phyloP scores from a whole-genome alignment of 2,113 vertebrate genomes.

The Mustela lutreola region DNA sequence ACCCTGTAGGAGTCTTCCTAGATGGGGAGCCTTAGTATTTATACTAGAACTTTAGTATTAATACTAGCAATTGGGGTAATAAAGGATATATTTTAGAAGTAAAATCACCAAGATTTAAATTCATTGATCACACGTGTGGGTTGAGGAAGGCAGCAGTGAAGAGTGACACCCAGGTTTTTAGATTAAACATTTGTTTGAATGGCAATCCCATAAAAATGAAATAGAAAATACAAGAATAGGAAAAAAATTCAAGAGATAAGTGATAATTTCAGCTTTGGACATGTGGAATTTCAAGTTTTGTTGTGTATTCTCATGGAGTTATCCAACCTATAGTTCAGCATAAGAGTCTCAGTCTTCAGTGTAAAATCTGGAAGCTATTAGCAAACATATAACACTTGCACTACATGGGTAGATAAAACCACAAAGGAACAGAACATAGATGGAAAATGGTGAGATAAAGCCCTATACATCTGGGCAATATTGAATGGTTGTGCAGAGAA shows the following conservation, averaged over 20 bases:
- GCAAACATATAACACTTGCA: background rate
- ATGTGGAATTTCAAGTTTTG: background rate
- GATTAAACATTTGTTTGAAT: conserved; percentile 23
- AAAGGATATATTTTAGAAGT: background rate
- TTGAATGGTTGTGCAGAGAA: background rate
- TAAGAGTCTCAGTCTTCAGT: background rate
- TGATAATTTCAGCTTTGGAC: background rate
- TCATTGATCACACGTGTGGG: background rate
- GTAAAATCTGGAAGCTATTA: background rate
- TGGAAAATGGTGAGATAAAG: background rate
- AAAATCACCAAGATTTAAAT: background rate
- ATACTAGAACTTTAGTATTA: background rate
- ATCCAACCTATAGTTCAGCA: background rate
- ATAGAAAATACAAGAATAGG: background rate
- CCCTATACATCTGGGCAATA: background rate
- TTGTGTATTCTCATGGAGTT: background rate
- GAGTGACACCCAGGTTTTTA: background rate
- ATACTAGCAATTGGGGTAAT: background rate
- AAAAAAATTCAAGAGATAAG: background rate
- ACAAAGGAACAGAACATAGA: background rate
- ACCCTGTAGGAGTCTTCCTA: background rate
- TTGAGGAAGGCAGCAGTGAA: background rate
- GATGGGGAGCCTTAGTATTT: background rate
- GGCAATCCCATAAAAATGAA: background rate
- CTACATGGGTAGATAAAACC: background rate